Conservation (phyloP, 2,888 invertebrate species). For the Latrodectus hesperus region DNA sequence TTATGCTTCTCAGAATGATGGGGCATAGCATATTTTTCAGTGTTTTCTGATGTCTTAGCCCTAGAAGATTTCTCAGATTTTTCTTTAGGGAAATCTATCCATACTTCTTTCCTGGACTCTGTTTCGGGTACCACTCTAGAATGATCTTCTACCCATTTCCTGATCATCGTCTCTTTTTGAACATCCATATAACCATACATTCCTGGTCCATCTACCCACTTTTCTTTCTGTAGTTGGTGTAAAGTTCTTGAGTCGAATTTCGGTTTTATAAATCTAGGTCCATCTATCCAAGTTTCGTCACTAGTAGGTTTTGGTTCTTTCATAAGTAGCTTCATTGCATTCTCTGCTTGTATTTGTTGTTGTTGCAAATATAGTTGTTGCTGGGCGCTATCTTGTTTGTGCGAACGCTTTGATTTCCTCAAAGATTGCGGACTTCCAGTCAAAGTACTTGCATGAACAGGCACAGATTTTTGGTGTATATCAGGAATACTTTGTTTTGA, state of each 20-base stretch:
- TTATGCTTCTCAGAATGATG: conserved; percentile 22
- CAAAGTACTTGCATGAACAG: conserved; percentile 16
- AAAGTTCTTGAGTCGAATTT: conserved; percentile 69
- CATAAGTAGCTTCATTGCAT: conserved; percentile 32
- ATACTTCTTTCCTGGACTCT: conserved; percentile 76
- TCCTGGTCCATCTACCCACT: conserved; percentile 94
- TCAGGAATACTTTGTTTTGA: conserved; percentile 33
- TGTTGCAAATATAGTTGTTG: conserved; percentile 25
- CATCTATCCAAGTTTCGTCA: conserved; percentile 97
- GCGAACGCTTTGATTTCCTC: conserved; percentile 57
- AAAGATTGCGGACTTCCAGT: conserved; percentile 54
- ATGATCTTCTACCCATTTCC: conserved; percentile 89
- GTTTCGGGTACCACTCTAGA: conserved; percentile 81
- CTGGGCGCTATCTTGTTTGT: conserved; percentile 47
- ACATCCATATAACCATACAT: conserved; percentile 91
- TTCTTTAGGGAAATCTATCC: conserved; percentile 65
- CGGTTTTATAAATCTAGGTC: conserved; percentile 83
- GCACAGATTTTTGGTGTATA: conserved; percentile 21
- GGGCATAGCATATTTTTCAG: conserved; percentile 19
- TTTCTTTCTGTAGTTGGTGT: conserved; percentile 80
- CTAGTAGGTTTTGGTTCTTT: conserved; percentile 75
- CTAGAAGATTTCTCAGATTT: conserved; percentile 28
- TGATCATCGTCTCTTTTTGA: conserved; percentile 93
- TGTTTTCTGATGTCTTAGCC: conserved; percentile 7
- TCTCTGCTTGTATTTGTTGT: conserved; percentile 46